These are phyloP conservation scores for Diachasma alloeum DNA, from an alignment of 1,140 invertebrate species.

Conservation along the genomic window DNA sequence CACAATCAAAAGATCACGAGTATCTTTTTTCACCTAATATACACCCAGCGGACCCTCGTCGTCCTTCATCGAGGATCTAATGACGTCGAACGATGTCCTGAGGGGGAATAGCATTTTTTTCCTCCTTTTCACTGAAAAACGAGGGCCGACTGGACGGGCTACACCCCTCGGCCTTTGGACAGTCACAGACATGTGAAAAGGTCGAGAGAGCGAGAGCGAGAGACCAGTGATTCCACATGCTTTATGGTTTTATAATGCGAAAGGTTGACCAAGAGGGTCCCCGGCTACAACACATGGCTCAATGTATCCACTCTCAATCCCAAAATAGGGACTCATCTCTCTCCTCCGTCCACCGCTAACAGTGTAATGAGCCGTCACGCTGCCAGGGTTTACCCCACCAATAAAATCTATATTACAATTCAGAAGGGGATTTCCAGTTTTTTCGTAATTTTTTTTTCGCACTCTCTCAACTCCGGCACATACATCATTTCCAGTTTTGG, in stretches of 20 bases:
- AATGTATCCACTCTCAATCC: slow-evolving; percentile 18
- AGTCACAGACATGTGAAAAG: not conserved
- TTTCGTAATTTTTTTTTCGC: slow-evolving; percentile 23
- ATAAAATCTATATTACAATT: slow-evolving; percentile 54
- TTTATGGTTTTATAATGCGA: slow-evolving; percentile 62
- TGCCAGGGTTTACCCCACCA: slow-evolving; percentile 37
- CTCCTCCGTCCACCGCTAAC: slow-evolving; percentile 43
- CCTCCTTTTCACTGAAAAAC: slow-evolving; percentile 23
- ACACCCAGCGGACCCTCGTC: not conserved
- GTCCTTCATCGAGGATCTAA: slow-evolving; percentile 31
- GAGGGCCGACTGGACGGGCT: not conserved
- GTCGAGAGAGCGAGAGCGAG: slow-evolving; percentile 25
- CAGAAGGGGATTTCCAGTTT: slow-evolving; percentile 22
- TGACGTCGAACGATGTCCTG: slow-evolving; percentile 32
- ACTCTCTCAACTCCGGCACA: slow-evolving; percentile 30
- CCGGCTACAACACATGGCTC: not conserved
- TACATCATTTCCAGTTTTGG: slow-evolving; percentile 41
- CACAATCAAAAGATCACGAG: slow-evolving; percentile 16
- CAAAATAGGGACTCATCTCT: slow-evolving; percentile 30
- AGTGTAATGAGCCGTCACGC: slow-evolving; percentile 59
- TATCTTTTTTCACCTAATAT: not conserved
- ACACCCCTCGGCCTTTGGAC: not conserved
- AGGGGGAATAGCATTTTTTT: slow-evolving; percentile 26
- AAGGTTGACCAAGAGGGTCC: slow-evolving; percentile 49
- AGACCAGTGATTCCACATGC: slow-evolving; percentile 29